These are phyloP conservation scores for Clepsis dumicolana DNA, from an alignment of 2,888 invertebrate species.

Conservation along the genomic window DNA sequence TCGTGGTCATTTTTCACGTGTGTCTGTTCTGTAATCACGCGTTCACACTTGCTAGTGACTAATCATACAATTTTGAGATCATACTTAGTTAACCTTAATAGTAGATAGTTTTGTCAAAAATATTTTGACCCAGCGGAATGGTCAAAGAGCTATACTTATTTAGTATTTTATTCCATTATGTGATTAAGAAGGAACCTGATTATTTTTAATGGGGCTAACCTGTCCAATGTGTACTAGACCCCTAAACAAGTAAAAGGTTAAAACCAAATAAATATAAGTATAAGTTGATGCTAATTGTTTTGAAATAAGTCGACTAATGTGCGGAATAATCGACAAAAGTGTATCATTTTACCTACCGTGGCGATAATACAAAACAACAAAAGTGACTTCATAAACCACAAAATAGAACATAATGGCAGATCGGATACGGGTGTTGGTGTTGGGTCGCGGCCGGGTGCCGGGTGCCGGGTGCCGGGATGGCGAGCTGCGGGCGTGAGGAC, in stretches of 20 bases:
- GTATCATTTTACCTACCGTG: conserved; percentile 3
- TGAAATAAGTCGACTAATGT: conserved; percentile 22
- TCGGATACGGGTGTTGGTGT: conserved; percentile 51
- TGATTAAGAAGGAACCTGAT: background rate
- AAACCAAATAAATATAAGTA: background rate
- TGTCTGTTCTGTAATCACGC: too few relatives aligned
- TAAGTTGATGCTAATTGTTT: conserved; percentile 15
- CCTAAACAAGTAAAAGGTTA: background rate
- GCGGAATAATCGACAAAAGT: conserved; percentile 20
- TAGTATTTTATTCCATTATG: too few relatives aligned
- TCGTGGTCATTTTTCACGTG: too few relatives aligned
- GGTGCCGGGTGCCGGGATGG: conserved; percentile 43
- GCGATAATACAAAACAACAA: conserved; percentile 51
- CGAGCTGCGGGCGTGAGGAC: conserved; percentile 56
- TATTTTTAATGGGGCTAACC: background rate
- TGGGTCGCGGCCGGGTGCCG: conserved; percentile 45
- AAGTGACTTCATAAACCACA: conserved; percentile 66
- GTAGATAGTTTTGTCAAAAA: background rate
- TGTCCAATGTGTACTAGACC: background rate
- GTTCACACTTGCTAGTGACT: too few relatives aligned
- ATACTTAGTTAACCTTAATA: too few relatives aligned
- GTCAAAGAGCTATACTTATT: background rate
- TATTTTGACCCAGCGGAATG: background rate
- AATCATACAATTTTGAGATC: too few relatives aligned
- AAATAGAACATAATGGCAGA: conserved; percentile 59